phyloP scores from a whole-genome alignment of 1,140 invertebrate species.

The Bombus haemorrhoidalis region DNA sequence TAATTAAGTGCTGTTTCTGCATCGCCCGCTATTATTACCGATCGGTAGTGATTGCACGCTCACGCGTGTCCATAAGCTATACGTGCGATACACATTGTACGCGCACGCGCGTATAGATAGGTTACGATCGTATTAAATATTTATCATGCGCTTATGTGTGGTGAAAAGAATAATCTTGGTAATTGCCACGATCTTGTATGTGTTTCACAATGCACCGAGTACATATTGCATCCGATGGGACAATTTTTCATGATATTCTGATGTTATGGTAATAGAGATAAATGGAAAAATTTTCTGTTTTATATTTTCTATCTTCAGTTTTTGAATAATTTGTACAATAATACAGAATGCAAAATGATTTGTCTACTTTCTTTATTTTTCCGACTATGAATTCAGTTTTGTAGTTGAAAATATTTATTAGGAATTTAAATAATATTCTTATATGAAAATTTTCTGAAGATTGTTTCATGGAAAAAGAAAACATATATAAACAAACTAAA shows the following conservation, averaged over 20 bases:
- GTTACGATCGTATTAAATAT: background rate
- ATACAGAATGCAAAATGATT: too few relatives aligned
- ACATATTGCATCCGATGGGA: background rate
- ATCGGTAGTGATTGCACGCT: conserved; percentile 29
- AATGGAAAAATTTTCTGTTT: background rate
- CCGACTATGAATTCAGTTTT: background rate
- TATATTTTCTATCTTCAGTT: background rate
- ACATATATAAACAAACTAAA: background rate
- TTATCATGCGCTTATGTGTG: background rate
- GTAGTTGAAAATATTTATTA: background rate
- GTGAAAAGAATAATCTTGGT: background rate
- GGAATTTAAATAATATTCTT: background rate
- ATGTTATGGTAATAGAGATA: background rate
- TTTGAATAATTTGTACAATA: too few relatives aligned
- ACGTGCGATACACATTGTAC: background rate
- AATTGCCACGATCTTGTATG: background rate
- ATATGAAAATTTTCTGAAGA: background rate
- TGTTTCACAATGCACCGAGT: background rate
- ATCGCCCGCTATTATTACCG: conserved; percentile 50
- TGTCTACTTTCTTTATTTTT: background rate
- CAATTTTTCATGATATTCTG: background rate
- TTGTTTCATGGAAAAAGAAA: background rate
- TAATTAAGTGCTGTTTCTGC: conserved; percentile 50
- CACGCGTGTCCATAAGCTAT: background rate
- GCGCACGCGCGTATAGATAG: background rate